Base-by-base conservation (phyloP, 2,888 invertebrate species). In the Drosophila melanosoma region DNA sequence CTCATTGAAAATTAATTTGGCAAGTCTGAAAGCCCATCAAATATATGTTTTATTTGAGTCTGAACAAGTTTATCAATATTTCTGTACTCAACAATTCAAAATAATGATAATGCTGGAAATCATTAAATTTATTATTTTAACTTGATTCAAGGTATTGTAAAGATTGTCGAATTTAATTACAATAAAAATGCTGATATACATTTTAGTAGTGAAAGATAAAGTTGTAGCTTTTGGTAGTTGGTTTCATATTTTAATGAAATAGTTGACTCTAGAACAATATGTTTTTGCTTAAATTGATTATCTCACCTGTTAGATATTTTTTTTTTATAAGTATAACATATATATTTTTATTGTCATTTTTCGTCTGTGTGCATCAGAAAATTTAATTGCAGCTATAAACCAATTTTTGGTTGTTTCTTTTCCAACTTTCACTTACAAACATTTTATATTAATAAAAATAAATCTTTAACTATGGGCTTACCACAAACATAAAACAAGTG, bases 41-140 rank as follows among this genome's bases (percentile, higher is more conserved):
- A 53, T 53, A 67, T 60, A 70, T 73, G 58, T 64, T 52, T 81
- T 82, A 73, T 71, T 5, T 29, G 6, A 56, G 51, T 51, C 59
- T 67, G 54, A 69, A 76, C 69, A 81, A 42, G 53, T 85, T 79
- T 81, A 82, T 45, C 64, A 54, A 10, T 15, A 52, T 80, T 74
- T 58, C 69, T 62, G 61, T 49, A 69, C 45, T 70, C 64, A 51
- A 64, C 54, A 53, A 38, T 64, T 36, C n/a, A 32, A 49, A 59
- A 51, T 53, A 45, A 20, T 59, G 74, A 69, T 84, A 80, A 23
- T 23, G 15, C 29, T 36, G 59, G 58, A 53, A 36, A 61, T 42
- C 42, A 29, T 15, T 23, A 42, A 33, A 54, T 23, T 36, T 32
- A 52, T 40, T 23, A 40, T 36, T 54, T 29, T 4, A 1, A 32